Conservation (phyloP, 2,113 vertebrate species). For the Aptenodytes forsteri region DNA sequence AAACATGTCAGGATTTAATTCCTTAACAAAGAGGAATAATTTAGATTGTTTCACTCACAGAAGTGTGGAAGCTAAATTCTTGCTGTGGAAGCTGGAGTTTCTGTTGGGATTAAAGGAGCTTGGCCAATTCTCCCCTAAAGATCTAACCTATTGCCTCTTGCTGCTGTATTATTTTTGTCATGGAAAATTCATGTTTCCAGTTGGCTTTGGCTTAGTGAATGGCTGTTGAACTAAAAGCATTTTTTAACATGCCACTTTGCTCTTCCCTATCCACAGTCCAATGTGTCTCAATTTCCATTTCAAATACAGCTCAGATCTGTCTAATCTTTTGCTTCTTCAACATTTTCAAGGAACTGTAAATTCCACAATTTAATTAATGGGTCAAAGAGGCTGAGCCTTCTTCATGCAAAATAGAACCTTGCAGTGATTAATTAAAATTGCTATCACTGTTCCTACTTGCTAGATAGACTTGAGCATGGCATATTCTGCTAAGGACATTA, state of each 20-base stretch:
- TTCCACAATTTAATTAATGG: slow-evolving; percentile 71
- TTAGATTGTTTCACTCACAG: background rate
- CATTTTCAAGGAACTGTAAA: slow-evolving; percentile 60
- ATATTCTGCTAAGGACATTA: slow-evolving; percentile 22
- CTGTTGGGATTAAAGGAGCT: background rate
- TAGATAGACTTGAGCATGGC: background rate
- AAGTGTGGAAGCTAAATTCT: background rate
- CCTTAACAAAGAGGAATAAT: background rate
- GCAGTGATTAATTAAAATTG: slow-evolving; percentile 65
- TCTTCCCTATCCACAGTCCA: background rate
- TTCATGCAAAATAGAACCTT: slow-evolving; percentile 55
- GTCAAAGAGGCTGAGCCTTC: slow-evolving; percentile 44
- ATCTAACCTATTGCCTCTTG: background rate
- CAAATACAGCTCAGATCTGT: slow-evolving; percentile 50
- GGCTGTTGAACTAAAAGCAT: background rate
- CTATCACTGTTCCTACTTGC: slow-evolving; percentile 24
- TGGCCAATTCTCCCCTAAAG: background rate
- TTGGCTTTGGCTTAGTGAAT: background rate
- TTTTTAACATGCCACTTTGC: background rate
- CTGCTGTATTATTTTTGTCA: background rate
- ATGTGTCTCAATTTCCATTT: slow-evolving; percentile 57
- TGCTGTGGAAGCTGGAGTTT: background rate
- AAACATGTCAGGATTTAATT: background rate
- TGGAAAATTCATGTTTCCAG: background rate
- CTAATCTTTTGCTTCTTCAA: slow-evolving; percentile 58